These are phyloP conservation scores for Digitonthophagus gazella DNA, from an alignment of 2,888 invertebrate species.

Conservation along the genomic window DNA sequence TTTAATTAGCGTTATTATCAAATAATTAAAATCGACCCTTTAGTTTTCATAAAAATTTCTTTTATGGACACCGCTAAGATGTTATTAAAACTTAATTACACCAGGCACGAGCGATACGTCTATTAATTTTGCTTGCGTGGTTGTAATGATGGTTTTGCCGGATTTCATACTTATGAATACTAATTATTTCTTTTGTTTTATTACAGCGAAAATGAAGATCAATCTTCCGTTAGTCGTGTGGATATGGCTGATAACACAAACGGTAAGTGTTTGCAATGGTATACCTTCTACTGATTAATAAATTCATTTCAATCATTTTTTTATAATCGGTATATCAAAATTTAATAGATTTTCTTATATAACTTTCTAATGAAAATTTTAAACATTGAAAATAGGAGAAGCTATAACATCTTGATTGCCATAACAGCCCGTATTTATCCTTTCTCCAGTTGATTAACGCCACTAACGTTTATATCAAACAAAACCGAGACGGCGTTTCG, in stretches of 20 bases:
- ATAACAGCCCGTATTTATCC: neutral
- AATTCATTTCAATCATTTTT: constrained; percentile 3
- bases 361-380: neutral
- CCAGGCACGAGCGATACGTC: neutral
- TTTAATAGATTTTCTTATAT: no score
- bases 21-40: neutral
- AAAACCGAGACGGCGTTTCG: neutral
- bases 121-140: neutral
- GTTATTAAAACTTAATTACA: neutral
- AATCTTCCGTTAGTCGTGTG: constrained; percentile 90
- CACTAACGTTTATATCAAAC: neutral
- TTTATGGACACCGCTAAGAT: neutral
- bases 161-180: neutral
- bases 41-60: neutral
- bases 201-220: constrained; percentile 90
- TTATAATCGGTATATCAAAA: neutral
- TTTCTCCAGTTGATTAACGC: neutral
- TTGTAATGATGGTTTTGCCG: neutral
- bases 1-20: neutral
- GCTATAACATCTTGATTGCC: neutral
- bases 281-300: no score
- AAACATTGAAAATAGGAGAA: neutral
- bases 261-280: constrained; percentile 68
- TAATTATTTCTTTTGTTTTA: constrained; percentile 48
- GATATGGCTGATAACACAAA: constrained; percentile 79